Evolutionary conservation across 2,888 invertebrate species (phyloP).

Genomic region (Andrena trimmerana): DNA sequence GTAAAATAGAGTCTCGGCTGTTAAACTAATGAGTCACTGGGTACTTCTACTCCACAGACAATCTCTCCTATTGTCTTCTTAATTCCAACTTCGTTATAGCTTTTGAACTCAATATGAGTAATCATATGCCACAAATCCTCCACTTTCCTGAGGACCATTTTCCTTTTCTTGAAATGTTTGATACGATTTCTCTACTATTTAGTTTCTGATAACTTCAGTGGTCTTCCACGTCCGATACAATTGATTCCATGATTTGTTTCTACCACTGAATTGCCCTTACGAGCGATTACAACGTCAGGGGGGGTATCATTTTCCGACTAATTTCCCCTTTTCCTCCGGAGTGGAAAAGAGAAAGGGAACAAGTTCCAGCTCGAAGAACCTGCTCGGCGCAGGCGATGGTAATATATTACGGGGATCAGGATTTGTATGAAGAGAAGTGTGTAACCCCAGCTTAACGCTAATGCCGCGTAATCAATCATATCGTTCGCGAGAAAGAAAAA

Average conservation of each 20-base stretch:
- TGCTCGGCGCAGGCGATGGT: conserved; percentile 80
- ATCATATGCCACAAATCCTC: neutral
- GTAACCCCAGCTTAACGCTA: conserved; percentile 83
- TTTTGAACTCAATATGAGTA: neutral
- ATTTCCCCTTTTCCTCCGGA: conserved; percentile 67
- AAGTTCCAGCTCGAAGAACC: conserved; percentile 74
- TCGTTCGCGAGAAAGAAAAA: conserved; percentile 63
- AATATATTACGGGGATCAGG: conserved; percentile 83
- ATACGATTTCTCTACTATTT: neutral
- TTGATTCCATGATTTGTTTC: conserved; percentile 57
- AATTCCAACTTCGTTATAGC: neutral
- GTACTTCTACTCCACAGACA: conserved; percentile 1
- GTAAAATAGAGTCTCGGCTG: conserved; percentile 31
- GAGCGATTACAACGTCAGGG: conserved; percentile 59
- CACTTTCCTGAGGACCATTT: neutral
- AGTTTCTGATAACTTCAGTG: neutral
- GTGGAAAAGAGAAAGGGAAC: conserved; percentile 57
- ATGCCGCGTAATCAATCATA: conserved; percentile 83
- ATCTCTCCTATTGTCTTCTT: neutral
- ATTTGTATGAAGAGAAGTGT: conserved; percentile 84
- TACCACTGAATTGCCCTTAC: conserved; percentile 33
- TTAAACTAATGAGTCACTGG: conserved; percentile 42
- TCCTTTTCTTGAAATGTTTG: neutral
- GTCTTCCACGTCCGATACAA: conserved; percentile 2
- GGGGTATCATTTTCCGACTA: conserved; percentile 74